Evolutionary conservation across 2,888 invertebrate species (phyloP).

Genomic region (Cetonia aurata): DNA sequence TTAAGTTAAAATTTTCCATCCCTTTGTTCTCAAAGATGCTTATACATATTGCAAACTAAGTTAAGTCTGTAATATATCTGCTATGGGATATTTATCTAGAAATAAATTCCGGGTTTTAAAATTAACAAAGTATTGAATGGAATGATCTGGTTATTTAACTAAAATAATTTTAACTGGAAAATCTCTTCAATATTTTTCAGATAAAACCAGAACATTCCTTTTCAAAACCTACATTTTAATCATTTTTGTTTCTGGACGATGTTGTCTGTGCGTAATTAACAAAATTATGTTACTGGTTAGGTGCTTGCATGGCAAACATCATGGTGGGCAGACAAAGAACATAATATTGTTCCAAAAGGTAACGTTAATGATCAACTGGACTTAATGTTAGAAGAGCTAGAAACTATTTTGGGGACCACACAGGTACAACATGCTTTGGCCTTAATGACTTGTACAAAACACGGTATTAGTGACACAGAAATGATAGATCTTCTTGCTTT

Average conservation of each 20-base stretch:
- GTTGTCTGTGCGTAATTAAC: background rate
- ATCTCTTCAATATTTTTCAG: no score
- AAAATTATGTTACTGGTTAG: conserved; percentile 55
- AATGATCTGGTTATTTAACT: no score
- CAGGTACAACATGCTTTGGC: conserved; percentile 78
- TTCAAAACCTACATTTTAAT: background rate
- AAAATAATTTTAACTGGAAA: no score
- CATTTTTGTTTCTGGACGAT: conserved; percentile 28
- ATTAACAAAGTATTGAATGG: no score
- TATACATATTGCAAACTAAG: no score
- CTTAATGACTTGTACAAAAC: conserved; percentile 79
- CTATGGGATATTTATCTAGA: no score
- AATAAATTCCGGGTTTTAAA: no score
- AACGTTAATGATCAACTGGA: conserved; percentile 75
- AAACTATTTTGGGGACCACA: conserved; percentile 75
- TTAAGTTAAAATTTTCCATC: no score
- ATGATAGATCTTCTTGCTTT: conserved; percentile 79
- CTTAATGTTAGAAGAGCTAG: conserved; percentile 76
- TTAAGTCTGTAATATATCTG: no score
- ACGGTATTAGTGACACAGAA: conserved; percentile 86
- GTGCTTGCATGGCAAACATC: conserved; percentile 74
- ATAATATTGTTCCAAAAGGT: conserved; percentile 70
- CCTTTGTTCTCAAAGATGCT: no score
- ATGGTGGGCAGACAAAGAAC: conserved; percentile 72
- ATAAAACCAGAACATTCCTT: background rate